These are phyloP conservation scores for Apteryx owenii DNA, from an alignment of 2,113 vertebrate genomes.

Conservation along the genomic window DNA sequence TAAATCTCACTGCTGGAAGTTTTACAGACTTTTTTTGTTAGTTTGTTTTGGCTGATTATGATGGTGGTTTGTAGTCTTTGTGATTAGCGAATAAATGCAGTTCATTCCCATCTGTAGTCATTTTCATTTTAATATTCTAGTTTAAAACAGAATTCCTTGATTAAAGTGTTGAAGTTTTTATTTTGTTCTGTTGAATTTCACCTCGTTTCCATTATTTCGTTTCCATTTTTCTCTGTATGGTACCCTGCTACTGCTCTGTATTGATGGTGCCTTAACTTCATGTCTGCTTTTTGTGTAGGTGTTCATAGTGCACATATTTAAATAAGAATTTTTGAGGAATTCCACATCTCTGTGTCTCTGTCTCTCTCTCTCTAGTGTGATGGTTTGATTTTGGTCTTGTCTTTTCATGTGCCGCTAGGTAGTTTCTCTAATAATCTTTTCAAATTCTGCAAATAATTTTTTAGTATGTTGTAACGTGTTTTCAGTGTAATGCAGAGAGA, in stretches of 20 bases:
- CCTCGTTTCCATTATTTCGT: not conserved
- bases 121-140: not conserved
- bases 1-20: not conserved
- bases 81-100: not conserved
- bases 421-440: not conserved
- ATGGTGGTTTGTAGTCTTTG: not conserved
- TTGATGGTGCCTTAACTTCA: not conserved
- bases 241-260: not conserved
- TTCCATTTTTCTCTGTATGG: not conserved
- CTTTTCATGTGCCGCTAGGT: not conserved
- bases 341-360: not conserved
- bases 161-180: not conserved
- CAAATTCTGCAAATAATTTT: not conserved
- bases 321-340: not conserved
- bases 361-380: not conserved
- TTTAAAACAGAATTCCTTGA: not conserved
- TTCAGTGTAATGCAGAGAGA: not conserved
- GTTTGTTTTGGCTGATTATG: not conserved
- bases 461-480: not conserved
- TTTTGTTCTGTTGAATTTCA: not conserved
- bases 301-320: not conserved
- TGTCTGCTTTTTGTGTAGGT: not conserved
- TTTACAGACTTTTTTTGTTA: not conserved
- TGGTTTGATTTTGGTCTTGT: fast-evolving
- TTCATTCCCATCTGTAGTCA: not conserved